These are phyloP conservation scores for Nomada lathburiana DNA, from an alignment of 2,888 invertebrate genomes.

Conservation along the genomic window DNA sequence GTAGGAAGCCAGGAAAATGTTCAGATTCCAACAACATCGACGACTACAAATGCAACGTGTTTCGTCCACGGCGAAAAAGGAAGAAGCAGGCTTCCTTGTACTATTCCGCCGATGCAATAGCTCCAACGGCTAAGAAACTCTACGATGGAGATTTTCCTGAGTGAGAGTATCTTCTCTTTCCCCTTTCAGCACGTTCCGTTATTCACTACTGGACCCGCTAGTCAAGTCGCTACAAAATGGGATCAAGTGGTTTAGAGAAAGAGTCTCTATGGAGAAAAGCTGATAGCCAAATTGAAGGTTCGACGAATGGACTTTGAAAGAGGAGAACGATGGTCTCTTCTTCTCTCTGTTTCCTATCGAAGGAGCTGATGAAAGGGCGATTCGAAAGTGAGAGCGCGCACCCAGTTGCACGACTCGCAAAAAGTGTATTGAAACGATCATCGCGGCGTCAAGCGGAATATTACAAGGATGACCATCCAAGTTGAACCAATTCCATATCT, in stretches of 20 bases:
- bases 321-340: neutral
- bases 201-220: constrained; percentile 5
- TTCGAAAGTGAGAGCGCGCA: neutral
- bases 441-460: neutral
- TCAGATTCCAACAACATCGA: neutral
- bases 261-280: neutral
- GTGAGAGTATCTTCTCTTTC: neutral
- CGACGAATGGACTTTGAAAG: neutral
- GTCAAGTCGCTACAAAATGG: neutral
- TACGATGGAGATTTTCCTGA: neutral
- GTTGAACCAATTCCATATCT: neutral
- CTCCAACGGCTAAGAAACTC: too few species aligned
- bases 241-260: neutral
- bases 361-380: neutral
- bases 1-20: constrained; percentile 22
- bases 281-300: constrained; percentile 3
- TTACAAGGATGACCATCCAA: neutral
- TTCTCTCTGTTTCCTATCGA: neutral
- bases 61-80: neutral
- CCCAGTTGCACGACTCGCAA: too few species aligned
- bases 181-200: constrained; percentile 9
- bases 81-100: too few species aligned
- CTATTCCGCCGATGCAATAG: too few species aligned
- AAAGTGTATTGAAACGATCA: neutral
- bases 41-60: neutral